Base-by-base conservation (phyloP, 2,797 vertebrate genomes). In the Dermochelys coriacea region DNA sequence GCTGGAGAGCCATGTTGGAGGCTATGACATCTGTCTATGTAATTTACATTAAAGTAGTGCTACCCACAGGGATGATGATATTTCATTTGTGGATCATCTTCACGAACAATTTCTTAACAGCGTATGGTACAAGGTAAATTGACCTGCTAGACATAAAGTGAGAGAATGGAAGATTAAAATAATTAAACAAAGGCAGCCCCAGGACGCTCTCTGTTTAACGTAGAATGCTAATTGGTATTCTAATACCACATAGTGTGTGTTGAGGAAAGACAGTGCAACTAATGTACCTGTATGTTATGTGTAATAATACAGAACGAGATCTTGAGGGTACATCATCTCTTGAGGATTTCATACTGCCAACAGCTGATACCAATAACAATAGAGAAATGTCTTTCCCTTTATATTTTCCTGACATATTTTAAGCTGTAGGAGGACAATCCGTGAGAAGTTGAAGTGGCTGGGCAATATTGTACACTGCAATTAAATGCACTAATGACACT, bases 291-390 rank as follows among this genome's bases (percentile, higher is more conserved):
- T 95, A 6, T 87, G 93, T 79, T 92, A 80, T 93, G 95, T 68
- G 7, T 34, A 57, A 91, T 93, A 95, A 92, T 84, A 97, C 80
- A 92, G 80, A 95, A 77, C 2, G 84, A 95, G 94, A 95, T 90
- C 94, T 97, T 95, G 85, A 97, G 91, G 95, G 93, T 95, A 96
- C 90, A 95, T 82, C 86, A 50, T 93, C 93, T 96, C 96, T 61
- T 93, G 97, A 96, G 97, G 89, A 94, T 97, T 96, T 90, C 84
- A 80, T 78, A 34, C 91, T 95, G 93, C 85, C 78, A 91, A 90
- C 97, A 97, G 95, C 96, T 97, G 96, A 97, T 96, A 97, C 87
- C 93, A 94, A 96, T 92, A 96, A 90, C 82, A 94, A 94, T 82
- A 57, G 87, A 95, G 57, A 88, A 95, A 92, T 31, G 4, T 74